Conservation (phyloP, 2,113 vertebrate species). For the Zapus hudsonius region DNA sequence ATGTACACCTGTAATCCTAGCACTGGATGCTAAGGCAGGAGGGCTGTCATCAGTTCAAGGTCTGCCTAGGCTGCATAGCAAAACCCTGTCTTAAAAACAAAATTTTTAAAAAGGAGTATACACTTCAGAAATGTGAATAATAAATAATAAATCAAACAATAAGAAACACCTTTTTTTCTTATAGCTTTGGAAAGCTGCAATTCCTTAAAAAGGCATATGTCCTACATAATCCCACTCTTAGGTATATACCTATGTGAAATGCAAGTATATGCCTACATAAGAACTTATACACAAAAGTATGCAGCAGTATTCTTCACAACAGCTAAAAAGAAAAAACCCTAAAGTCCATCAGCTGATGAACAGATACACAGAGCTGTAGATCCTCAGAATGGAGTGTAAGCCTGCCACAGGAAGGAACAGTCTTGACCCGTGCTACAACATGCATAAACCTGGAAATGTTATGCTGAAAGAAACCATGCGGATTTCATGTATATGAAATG, state of each 20-base stretch:
- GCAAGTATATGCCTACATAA: background rate
- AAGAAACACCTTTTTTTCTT: background rate
- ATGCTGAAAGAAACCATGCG: background rate
- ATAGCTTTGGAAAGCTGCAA: background rate
- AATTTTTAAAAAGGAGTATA: background rate
- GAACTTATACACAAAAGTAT: background rate
- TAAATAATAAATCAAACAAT: background rate
- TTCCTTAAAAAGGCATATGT: background rate
- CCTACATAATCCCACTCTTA: background rate
- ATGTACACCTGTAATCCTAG: background rate
- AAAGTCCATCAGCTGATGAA: background rate
- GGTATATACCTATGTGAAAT: background rate
- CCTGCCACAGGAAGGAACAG: background rate
- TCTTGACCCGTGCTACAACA: background rate
- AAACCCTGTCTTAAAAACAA: background rate
- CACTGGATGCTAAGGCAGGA: background rate
- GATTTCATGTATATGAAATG: constrained; percentile 16
- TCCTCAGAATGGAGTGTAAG: background rate
- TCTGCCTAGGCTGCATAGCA: background rate
- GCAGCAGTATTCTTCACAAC: background rate
- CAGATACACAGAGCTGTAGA: background rate
- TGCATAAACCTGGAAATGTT: background rate
- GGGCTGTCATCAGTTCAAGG: background rate
- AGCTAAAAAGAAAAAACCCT: background rate
- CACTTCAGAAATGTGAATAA: background rate